These are phyloP conservation scores for Murina feae DNA, from an alignment of 2,113 vertebrate species.

Conservation along the genomic window DNA sequence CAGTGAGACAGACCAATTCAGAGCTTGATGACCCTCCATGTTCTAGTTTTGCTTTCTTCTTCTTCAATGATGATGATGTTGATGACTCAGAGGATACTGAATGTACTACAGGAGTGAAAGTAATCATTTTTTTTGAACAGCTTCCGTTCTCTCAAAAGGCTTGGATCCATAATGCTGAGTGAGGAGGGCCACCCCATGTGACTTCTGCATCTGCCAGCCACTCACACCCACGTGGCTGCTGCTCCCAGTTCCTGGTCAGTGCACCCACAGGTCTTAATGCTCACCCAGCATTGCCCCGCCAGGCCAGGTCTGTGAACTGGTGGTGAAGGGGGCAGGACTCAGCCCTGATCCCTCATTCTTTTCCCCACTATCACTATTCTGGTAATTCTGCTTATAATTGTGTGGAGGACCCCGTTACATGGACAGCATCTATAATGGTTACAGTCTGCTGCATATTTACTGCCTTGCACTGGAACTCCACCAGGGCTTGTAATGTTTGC, in stretches of 20 bases:
- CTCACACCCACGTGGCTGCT: not conserved
- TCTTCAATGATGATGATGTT: constrained; percentile 89
- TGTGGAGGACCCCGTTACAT: too few species aligned
- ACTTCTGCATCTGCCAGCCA: not conserved
- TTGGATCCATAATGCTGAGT: constrained; percentile 91
- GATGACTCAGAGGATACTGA: constrained; percentile 81
- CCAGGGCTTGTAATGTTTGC: too few species aligned
- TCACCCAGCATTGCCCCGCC: not conserved
- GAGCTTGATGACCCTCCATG: constrained; percentile 90
- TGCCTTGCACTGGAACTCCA: too few species aligned
- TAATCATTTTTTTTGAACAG: constrained; percentile 95
- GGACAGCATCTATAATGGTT: too few species aligned
- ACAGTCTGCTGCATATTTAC: too few species aligned
- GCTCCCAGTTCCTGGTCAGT: not conserved
- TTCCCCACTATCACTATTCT: too few species aligned
- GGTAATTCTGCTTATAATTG: too few species aligned
- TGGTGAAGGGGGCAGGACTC: not conserved
- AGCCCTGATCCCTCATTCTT: not conserved
- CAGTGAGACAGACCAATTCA: constrained; percentile 73
- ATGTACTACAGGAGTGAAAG: constrained; percentile 91
- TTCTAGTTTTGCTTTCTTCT: constrained; percentile 92
- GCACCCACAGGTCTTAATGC: not conserved
- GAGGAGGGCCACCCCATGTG: not conserved
- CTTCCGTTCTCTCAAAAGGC: constrained; percentile 91
- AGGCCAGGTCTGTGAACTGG: not conserved